Conservation (phyloP, 2,888 invertebrate species). For the Tromatobia lineatoria region DNA sequence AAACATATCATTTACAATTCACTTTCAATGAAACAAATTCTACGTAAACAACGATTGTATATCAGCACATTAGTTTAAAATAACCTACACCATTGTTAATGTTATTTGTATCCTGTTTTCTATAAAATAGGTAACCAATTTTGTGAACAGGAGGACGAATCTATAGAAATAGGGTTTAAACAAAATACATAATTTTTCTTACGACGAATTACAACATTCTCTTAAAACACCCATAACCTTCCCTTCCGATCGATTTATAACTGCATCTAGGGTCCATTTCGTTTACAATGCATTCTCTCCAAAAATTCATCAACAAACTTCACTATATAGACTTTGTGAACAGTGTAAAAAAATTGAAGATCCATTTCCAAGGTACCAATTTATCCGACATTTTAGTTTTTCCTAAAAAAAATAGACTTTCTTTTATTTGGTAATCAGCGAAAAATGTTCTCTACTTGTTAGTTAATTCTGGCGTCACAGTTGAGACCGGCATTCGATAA, state of each 20-base stretch:
- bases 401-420: background rate
- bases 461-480: constrained; percentile 1
- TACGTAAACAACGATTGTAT: no score
- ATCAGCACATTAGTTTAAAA: no score
- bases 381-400: background rate
- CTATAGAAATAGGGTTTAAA: background rate
- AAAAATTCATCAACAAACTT: no score
- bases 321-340: no score
- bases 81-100: no score
- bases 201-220: background rate
- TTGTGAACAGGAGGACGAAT: no score
- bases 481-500: constrained; percentile 5
- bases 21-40: constrained; percentile 3
- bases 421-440: background rate
- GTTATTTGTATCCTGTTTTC: background rate
- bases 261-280: background rate
- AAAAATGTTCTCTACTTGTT: background rate
- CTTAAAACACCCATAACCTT: background rate
- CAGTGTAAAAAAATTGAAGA: no score
- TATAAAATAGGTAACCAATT: background rate
- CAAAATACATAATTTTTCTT: background rate
- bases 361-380: background rate
- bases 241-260: background rate
- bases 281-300: no score
- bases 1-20: background rate